These are phyloP conservation scores for Festucalex cinctus DNA, from an alignment of 2,113 vertebrate species.

Conservation along the genomic window DNA sequence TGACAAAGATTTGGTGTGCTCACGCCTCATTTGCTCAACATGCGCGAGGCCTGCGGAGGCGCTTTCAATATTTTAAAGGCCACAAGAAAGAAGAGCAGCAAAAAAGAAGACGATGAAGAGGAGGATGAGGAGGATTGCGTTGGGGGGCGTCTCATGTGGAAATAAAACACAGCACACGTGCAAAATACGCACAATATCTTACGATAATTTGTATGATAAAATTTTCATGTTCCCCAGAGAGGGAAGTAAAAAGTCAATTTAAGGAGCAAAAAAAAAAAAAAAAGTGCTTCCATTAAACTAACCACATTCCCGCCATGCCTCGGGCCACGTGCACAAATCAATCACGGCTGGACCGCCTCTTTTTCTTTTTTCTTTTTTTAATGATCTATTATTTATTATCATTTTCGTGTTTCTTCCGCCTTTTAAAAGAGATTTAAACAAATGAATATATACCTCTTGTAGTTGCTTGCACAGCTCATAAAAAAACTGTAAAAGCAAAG, in stretches of 20 bases:
- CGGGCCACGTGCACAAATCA: conserved; percentile 10
- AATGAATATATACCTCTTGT: background rate
- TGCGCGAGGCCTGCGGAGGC: conserved; percentile 50
- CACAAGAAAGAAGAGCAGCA: conserved; percentile 29
- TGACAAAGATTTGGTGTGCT: conserved; percentile 51
- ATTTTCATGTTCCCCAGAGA: background rate
- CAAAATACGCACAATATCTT: background rate
- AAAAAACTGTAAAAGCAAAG: background rate
- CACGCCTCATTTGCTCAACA: conserved; percentile 49
- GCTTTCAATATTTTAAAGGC: conserved; percentile 72
- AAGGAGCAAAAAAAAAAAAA: background rate
- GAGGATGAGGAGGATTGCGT: background rate
- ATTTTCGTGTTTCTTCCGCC: background rate
- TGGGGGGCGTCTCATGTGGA: background rate
- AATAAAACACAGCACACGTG: background rate
- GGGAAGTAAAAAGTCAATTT: background rate
- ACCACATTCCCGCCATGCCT: conserved; percentile 6
- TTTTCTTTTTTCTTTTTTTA: no score
- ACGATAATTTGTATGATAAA: background rate
- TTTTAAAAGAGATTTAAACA: background rate
- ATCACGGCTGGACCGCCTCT: conserved; percentile 7
- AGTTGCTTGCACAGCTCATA: background rate
- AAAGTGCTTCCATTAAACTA: conserved; percentile 1
- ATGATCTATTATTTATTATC: background rate
- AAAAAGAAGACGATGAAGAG: conserved; percentile 24